These are phyloP conservation scores for Dreissena polymorpha DNA, from an alignment of 1,140 invertebrate genomes.

Conservation along the genomic window DNA sequence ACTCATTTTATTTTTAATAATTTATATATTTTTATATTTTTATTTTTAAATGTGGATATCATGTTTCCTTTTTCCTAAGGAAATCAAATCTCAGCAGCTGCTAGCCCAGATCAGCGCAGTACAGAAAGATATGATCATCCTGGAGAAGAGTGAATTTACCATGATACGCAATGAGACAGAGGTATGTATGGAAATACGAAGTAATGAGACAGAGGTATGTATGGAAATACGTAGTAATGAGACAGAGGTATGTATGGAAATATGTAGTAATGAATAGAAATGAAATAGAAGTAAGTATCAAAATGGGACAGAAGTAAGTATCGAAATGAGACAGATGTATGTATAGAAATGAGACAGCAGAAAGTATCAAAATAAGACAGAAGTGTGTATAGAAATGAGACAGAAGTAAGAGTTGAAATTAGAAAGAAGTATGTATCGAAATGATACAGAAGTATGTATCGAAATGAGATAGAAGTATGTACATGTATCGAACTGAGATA, in stretches of 20 bases:
- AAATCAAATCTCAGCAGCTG: constrained; percentile 78
- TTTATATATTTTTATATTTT: neutral
- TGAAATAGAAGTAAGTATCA: too few relatives aligned
- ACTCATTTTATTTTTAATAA: neutral
- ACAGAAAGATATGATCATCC: constrained; percentile 79
- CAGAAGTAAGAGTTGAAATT: neutral
- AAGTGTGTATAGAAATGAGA: too few relatives aligned
- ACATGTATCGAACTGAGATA: too few relatives aligned
- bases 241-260: neutral
- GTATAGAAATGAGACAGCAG: neutral
- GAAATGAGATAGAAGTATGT: too few relatives aligned
- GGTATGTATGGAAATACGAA: constrained; percentile 54
- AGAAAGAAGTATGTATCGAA: neutral
- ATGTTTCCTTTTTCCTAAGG: constrained; percentile 63
- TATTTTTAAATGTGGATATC: neutral
- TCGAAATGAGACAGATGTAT: constrained; percentile 78
- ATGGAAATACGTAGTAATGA: neutral
- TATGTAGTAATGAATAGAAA: too few relatives aligned
- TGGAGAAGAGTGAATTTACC: constrained; percentile 80
- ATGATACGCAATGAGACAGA: constrained; percentile 78
- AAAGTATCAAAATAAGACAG: too few relatives aligned
- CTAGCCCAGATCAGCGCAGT: constrained; percentile 75
- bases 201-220: neutral
- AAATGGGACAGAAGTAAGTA: constrained; percentile 78
- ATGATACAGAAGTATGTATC: too few relatives aligned